Evolutionary conservation across 2,797 vertebrate species (phyloP).

Genomic region (Adrianichthys oophorus): DNA sequence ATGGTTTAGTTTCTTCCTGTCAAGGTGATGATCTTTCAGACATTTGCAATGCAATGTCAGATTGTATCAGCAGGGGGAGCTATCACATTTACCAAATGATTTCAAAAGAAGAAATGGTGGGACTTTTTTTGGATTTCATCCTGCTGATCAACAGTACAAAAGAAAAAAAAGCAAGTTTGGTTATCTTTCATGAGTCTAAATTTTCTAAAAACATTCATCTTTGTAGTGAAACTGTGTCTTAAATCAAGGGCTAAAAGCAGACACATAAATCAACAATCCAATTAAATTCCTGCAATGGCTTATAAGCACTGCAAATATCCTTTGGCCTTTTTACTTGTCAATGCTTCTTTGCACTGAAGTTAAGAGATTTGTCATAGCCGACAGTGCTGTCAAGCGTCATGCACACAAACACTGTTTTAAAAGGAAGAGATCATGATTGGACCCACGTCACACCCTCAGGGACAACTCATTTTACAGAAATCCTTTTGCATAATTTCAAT

Average conservation of each 20-base stretch:
- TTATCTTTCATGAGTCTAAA: not conserved
- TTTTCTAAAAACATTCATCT: not conserved
- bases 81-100: conserved; percentile 47
- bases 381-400: conserved; percentile 4
- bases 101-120: not conserved
- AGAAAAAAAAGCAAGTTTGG: not conserved
- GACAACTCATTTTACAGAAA: conserved; percentile 13
- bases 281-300: not conserved
- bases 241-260: not conserved
- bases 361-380: conserved; percentile 5
- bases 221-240: not conserved
- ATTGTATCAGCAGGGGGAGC: conserved; percentile 60
- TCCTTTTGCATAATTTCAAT: conserved; percentile 19
- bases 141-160: not conserved
- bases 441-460: conserved; percentile 24
- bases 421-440: conserved; percentile 4
- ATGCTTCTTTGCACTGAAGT: conserved; percentile 6
- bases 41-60: conserved; percentile 12
- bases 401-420: not conserved
- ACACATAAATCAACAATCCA: not conserved
- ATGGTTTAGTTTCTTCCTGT: conserved; percentile 28
- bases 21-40: conserved; percentile 10
- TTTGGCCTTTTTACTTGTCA: not conserved
- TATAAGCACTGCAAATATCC: not conserved
- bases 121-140: not conserved